Evolutionary conservation across 2,888 invertebrate species (phyloP).

Genomic region (Chromoteleia sp.): DNA sequence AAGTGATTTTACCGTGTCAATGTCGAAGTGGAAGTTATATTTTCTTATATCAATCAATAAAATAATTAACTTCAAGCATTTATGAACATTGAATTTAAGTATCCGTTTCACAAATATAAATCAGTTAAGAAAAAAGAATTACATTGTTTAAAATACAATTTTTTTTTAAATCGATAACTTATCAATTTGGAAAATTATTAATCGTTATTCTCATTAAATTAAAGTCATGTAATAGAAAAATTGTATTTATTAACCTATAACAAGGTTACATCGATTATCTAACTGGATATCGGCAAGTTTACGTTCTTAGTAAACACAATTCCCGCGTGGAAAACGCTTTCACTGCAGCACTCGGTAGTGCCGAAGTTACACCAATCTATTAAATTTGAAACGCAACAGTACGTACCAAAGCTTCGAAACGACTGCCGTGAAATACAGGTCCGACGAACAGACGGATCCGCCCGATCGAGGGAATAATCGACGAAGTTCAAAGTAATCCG

Average conservation of each 20-base stretch:
- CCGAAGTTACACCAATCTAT: slow-evolving; percentile 39
- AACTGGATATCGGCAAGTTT: slow-evolving; percentile 6
- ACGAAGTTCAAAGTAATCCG: slow-evolving; percentile 40
- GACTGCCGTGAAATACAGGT: too few relatives aligned
- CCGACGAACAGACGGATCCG: background rate
- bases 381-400: slow-evolving; percentile 36
- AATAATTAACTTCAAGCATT: too few relatives aligned
- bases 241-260: background rate
- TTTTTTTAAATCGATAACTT: too few relatives aligned
- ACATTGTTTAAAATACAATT: too few relatives aligned
- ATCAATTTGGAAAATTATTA: too few relatives aligned
- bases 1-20: background rate
- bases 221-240: too few relatives aligned
- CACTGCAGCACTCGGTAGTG: slow-evolving; percentile 1
- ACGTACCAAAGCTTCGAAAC: slow-evolving; percentile 5
- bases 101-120: too few relatives aligned
- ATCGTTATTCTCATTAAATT: too few relatives aligned
- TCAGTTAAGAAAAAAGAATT: too few relatives aligned
- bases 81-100: too few relatives aligned
- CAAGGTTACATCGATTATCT: background rate
- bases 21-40: background rate
- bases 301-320: slow-evolving; percentile 29
- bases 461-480: slow-evolving; percentile 26
- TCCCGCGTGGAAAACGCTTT: slow-evolving; percentile 29
- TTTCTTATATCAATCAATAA: slow-evolving; percentile 1